A percentile compares a stretch with the other conserved stretches of the same genome.
These are phyloP conservation scores for Dermatemys mawii DNA, from an alignment of 2,113 vertebrate species.

Conservation along the genomic window DNA sequence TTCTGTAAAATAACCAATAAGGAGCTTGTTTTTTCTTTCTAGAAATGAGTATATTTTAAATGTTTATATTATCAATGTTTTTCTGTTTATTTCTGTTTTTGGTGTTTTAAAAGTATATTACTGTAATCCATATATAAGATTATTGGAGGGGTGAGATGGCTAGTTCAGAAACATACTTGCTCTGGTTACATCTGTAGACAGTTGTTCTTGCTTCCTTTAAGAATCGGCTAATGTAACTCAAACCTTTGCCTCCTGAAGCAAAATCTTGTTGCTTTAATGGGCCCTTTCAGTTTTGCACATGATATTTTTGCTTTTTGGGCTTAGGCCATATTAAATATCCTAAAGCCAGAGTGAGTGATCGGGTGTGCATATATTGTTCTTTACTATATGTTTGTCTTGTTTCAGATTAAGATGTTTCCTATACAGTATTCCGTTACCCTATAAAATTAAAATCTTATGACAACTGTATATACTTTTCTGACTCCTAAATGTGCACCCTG, in stretches of 20 bases:
- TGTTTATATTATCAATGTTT: background rate
- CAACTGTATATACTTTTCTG: background rate
- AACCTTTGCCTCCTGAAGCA: background rate
- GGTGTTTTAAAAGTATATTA: background rate
- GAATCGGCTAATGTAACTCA: conserved; percentile 2
- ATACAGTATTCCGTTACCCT: background rate
- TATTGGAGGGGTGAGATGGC: background rate
- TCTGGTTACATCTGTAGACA: background rate
- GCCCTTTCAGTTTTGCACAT: background rate
- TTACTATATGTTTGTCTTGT: background rate
- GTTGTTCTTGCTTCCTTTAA: conserved; percentile 13
- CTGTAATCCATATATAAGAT: background rate
- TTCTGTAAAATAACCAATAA: background rate
- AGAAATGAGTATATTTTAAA: background rate
- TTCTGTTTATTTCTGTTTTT: background rate
- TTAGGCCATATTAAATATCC: conserved; percentile 32
- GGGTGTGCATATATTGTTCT: conserved; percentile 1
- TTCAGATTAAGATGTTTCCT: background rate
- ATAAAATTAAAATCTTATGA: background rate
- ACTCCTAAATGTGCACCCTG: background rate
- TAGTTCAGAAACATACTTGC: background rate
- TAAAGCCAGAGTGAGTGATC: conserved; percentile 21
- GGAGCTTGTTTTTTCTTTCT: background rate
- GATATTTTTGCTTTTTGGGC: conserved; percentile 6
- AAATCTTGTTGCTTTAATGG: conserved; percentile 11